These are phyloP conservation scores for Siniperca scherzeri DNA, from an alignment of 2,797 vertebrate species.

Conservation along the genomic window DNA sequence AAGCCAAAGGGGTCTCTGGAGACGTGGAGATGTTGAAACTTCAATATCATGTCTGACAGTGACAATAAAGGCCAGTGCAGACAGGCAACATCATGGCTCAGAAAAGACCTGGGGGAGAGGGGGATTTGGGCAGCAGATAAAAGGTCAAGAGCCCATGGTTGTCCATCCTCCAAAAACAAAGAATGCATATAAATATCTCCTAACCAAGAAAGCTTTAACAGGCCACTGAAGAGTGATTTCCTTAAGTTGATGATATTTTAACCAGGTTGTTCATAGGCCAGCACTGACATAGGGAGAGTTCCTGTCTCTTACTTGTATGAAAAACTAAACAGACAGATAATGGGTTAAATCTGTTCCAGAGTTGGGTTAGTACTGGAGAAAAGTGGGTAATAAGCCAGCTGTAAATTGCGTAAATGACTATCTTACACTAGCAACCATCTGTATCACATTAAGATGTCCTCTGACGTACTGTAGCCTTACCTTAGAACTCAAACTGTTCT, in stretches of 20 bases:
- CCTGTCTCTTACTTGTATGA: neutral
- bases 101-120: conserved; percentile 74
- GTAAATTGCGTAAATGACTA: neutral
- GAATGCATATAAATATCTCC: neutral
- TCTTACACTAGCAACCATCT: neutral
- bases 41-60: conserved; percentile 68
- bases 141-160: conserved; percentile 78
- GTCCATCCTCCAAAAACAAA: conserved; percentile 54
- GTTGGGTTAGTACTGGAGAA: conserved; percentile 3
- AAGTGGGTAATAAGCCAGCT: neutral
- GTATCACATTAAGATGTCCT: neutral
- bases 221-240: too few species aligned
- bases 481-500: neutral
- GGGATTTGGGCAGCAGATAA: conserved; percentile 24
- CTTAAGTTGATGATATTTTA: neutral
- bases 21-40: conserved; percentile 10
- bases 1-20: conserved; percentile 34
- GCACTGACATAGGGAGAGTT: neutral
- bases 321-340: neutral
- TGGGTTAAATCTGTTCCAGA: neutral
- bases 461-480: neutral
- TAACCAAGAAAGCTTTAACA: neutral
- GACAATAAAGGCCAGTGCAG: conserved; percentile 94
- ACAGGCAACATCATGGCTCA: conserved; percentile 97
- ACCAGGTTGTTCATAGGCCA: neutral